Percentiles rank a stretch among this genome's conserved stretches.
Evolutionary conservation across 2,888 invertebrate genomes (phyloP).

Genomic region (Drosophila neotestacea): DNA sequence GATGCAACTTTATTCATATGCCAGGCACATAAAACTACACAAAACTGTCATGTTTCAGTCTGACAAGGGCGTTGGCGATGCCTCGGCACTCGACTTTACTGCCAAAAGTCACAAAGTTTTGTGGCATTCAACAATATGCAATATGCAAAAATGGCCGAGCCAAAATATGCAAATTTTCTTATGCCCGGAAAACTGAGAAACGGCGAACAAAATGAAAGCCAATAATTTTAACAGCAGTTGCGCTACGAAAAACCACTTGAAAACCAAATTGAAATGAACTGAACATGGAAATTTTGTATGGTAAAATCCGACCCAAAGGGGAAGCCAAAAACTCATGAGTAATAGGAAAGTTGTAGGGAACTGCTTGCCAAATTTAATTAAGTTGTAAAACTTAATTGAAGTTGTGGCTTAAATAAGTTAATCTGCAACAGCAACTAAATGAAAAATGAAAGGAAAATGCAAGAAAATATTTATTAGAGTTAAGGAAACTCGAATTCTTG

Average conservation of each 20-base stretch:
- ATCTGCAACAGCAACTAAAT: constrained; percentile 6
- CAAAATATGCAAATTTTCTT: constrained; percentile 56
- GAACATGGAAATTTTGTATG: constrained; percentile 46
- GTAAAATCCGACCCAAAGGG: background rate
- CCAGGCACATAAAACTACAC: constrained; percentile 54
- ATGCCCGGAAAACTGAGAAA: constrained; percentile 7
- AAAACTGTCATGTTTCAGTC: constrained; percentile 68
- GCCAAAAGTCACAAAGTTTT: constrained; percentile 66
- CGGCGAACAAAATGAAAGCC: constrained; percentile 29
- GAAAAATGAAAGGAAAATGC: background rate
- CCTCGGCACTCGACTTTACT: constrained; percentile 20
- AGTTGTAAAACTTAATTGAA: constrained; percentile 49
- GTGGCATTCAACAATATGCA: constrained; percentile 52
- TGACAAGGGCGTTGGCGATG: constrained; percentile 21
- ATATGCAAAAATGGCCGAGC: constrained; percentile 63
- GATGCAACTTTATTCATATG: constrained; percentile 66
- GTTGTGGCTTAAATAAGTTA: constrained; percentile 21
- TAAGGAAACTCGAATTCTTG: background rate
- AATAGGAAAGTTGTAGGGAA: constrained; percentile 31
- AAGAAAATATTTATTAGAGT: constrained; percentile 3
- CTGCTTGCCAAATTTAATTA: constrained; percentile 62
- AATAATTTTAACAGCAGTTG: constrained; percentile 46
- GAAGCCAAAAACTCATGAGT: constrained; percentile 1
- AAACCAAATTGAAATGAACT: constrained; percentile 65
- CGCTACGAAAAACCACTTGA: constrained; percentile 48